Base-by-base conservation (phyloP, 1,140 invertebrate genomes). In the Eumaeus atala region DNA sequence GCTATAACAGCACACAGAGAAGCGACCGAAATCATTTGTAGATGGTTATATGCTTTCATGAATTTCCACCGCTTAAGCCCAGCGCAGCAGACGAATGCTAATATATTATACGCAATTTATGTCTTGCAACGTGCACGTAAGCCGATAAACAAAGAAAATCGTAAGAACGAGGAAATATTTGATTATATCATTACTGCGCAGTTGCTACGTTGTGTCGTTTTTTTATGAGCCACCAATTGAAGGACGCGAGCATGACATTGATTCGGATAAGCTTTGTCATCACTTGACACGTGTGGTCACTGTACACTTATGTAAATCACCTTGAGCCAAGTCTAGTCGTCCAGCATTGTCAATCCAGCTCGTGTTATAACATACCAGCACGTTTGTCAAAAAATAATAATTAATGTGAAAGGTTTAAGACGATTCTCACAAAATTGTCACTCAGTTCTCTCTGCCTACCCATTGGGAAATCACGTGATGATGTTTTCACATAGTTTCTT, bases 231-330 rank as follows among this genome's bases (percentile, higher is more conserved):
- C 21, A 28, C 54, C 48, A 18, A 56, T 58, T 64, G 61, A 74
- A 74, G 71, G 69, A 70, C 72, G 54, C 51, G 34, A 35, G 63
- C 54, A 59, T 57, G 52, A 65, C 69, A 66, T 62, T 59, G 61
- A 56, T 58, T 64, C 64, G 62, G 58, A 28, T 28, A 28, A 28
- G 21, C 21, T 65, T 56, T 59, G 61, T 62, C 61, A 59, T 61
- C 57, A 50, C 54, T 52, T 38, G 52, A 48, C 58, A 57, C 51
- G 59, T 62, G 55, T 59, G 37, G 63, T 61, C 59, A 59, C 48
- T 38, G 28, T n/a, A n/a, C n/a, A n/a, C 17, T 61, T 49, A 49
- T 34, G 11, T 33, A 12, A 49, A 49, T 49, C 14, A 1, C 14
- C 21, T 28, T 48, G 18, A 28, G 47, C 28, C 21, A n/a, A n/a